Base-by-base conservation (phyloP, 2,888 invertebrate genomes). In the Drosophila pseudotalamancana region DNA sequence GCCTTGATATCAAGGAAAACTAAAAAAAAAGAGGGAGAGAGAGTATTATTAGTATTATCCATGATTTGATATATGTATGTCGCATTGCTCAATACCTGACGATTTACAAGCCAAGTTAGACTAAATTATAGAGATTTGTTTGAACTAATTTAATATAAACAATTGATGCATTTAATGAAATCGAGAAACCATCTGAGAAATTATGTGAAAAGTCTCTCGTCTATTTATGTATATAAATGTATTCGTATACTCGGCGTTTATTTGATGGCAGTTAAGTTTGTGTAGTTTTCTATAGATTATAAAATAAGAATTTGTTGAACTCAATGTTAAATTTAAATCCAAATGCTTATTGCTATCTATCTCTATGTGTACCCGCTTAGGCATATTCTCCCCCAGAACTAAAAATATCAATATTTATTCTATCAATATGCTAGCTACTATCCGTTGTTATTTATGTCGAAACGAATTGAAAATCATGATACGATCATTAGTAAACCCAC, bases 261-360 rank as follows among this genome's bases (percentile, higher is more conserved):
- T 74, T 66, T 73, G 34, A 75, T 53, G 50, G 49, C 42, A n/a
- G 72, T 82, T 78, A 78, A 70, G 78, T 78, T 82, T 78, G 79
- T 78, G 79, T 72, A 81, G 78, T 81, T 79, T 23, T 45, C 39
- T 35, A 39, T 70, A 73, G 54, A 62, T 59, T 60, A n/a, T n/a
- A 57, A 34, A 63, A 51, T 57, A 55, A 37, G 23, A 16, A 65
- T 57, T 70, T 65, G 56, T 73, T 72, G 23, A 59, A 5, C 49
- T 64, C 25, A 23, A n/a, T 42, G 45, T 34, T 37, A 18, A 18
- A 25, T 23, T 16, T 34, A 6, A 61, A 55, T 42, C 66, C 50
- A 62, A 55, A 56, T 72, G 77, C 82, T 76, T 73, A 51, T 49
- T 45, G 66, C 72, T 45, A 56, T 19, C 29, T 27, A 18, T 50